A percentile compares a stretch with the other conserved stretches of the same genome.
These are phyloP conservation scores for Chrysolina haemoptera DNA, from an alignment of 2,888 invertebrate genomes.

Conservation along the genomic window DNA sequence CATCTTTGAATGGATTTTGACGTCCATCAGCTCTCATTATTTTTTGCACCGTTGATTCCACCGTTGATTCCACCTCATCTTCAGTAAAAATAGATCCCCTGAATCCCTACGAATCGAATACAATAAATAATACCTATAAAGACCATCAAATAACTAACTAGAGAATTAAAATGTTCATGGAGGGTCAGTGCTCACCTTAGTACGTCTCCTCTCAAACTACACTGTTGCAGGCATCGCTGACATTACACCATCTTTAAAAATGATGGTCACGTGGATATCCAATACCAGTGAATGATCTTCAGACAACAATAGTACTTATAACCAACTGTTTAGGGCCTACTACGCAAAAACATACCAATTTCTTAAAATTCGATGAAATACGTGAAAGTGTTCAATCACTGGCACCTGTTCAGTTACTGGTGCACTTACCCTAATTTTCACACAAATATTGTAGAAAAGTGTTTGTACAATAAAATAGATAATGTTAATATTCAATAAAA, in stretches of 20 bases:
- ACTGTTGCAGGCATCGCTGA: too few relatives aligned
- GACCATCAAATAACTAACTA: background rate
- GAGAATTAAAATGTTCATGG: background rate
- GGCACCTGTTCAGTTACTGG: background rate
- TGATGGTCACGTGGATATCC: background rate
- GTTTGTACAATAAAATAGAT: too few relatives aligned
- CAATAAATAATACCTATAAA: too few relatives aligned
- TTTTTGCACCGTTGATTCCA: conserved; percentile 1
- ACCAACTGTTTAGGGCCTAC: too few relatives aligned
- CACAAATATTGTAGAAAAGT: too few relatives aligned
- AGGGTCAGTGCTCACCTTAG: background rate
- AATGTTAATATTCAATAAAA: too few relatives aligned
- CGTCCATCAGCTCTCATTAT: background rate
- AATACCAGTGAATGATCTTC: background rate
- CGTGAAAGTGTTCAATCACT: background rate
- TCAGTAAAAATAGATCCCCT: background rate
- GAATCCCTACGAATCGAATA: too few relatives aligned
- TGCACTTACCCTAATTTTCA: background rate
- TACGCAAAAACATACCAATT: too few relatives aligned
- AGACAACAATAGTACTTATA: background rate
- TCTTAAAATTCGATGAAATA: background rate
- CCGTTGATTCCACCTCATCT: conserved; percentile 38
- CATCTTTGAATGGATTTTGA: conserved; percentile 20
- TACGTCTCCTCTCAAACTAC: background rate
- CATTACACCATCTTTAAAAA: background rate